phyloP scores from a whole-genome alignment of 1,140 invertebrate genomes.

The Lineus longissimus region DNA sequence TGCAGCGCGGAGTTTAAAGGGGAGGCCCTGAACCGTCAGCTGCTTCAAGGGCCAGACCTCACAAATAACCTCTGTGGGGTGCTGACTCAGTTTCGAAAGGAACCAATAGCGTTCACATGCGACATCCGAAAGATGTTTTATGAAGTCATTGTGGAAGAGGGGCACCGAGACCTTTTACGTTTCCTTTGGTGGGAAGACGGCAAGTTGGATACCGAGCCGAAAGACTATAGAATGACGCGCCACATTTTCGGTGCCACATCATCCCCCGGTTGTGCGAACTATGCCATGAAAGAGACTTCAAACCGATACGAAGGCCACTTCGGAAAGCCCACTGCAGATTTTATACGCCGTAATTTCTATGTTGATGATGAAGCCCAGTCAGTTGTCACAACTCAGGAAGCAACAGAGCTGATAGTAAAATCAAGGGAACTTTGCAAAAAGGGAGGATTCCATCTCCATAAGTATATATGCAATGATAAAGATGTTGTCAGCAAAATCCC shows the following conservation, averaged over 20 bases:
- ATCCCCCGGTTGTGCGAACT: conserved; percentile 25
- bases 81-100: conserved; percentile 25
- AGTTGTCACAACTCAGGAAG: conserved; percentile 12
- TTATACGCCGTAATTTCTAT: conserved; percentile 22
- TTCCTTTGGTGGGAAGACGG: conserved; percentile 12
- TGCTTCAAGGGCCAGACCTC: conserved; percentile 43
- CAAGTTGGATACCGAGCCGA: conserved; percentile 3
- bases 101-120: not conserved
- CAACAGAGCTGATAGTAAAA: conserved; percentile 8
- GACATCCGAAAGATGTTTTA: conserved; percentile 20
- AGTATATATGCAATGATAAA: conserved; percentile 12
- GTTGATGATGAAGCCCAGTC: conserved; percentile 24
- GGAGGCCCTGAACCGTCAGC: conserved; percentile 29
- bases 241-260: conserved; percentile 26
- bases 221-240: conserved; percentile 21
- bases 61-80: conserved; percentile 36
- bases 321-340: conserved; percentile 2
- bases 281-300: conserved; percentile 14
- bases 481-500: conserved; percentile 11
- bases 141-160: conserved; percentile 4
- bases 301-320: not conserved
- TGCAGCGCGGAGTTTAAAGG: conserved; percentile 22
- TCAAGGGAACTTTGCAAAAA: not conserved
- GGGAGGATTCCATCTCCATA: conserved; percentile 18
- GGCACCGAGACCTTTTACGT: conserved; percentile 12